Evolutionary conservation across 2,113 vertebrate species (phyloP).

Genomic region (Elaphurus davidianus): DNA sequence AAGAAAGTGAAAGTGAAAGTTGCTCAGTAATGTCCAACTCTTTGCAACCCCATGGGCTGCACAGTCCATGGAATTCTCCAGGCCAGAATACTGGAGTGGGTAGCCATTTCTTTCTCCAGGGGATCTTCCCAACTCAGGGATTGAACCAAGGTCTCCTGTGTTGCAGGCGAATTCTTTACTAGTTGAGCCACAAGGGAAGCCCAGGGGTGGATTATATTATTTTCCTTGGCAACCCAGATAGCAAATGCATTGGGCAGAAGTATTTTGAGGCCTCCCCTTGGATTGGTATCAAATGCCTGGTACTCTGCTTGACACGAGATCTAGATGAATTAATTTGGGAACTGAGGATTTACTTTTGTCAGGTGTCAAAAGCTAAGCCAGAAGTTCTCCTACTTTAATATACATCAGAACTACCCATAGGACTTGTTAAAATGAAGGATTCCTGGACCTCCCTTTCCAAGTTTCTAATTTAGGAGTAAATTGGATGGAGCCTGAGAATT

Average conservation of each 20-base stretch:
- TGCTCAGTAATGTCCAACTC: background rate
- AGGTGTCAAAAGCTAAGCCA: background rate
- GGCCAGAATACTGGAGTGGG: background rate
- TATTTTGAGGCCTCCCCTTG: background rate
- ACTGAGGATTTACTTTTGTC: background rate
- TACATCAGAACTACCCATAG: background rate
- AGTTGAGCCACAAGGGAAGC: background rate
- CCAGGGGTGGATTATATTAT: background rate
- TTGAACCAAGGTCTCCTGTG: background rate
- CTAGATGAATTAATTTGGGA: background rate
- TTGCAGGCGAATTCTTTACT: background rate
- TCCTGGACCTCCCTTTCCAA: background rate
- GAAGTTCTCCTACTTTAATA: background rate
- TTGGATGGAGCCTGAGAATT: background rate
- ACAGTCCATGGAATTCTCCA: background rate
- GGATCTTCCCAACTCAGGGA: background rate
- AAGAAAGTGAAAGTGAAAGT: background rate
- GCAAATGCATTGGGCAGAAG: background rate
- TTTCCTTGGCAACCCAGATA: background rate
- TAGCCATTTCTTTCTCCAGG: background rate
- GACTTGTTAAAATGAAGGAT: background rate
- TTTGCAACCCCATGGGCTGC: background rate
- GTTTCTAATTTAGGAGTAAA: background rate
- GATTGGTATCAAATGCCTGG: background rate
- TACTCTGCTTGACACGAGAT: background rate